Percentiles rank a stretch among this genome's conserved stretches.
These are phyloP conservation scores for Dendrolimus pini DNA, from an alignment of 2,888 invertebrate genomes.

Conservation along the genomic window DNA sequence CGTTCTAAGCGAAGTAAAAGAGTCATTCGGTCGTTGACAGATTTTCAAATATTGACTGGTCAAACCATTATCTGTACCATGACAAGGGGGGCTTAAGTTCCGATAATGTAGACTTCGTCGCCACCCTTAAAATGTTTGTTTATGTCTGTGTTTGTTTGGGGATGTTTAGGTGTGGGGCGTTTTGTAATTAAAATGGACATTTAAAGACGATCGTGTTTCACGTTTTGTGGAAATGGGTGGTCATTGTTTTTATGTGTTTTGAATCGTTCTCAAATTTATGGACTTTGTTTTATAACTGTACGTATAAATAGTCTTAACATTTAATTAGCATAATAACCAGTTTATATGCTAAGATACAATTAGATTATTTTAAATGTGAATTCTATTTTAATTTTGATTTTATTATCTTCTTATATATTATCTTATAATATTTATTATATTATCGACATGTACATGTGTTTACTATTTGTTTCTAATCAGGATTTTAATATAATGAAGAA, in stretches of 20 bases:
- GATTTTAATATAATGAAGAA: too few relatives aligned
- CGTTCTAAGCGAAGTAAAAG: conserved; percentile 52
- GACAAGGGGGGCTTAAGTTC: conserved; percentile 41
- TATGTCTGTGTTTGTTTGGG: conserved; percentile 49
- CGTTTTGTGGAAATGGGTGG: conserved; percentile 5
- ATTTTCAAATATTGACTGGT: conserved; percentile 71
- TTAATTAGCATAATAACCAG: too few relatives aligned
- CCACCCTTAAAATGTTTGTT: conserved; percentile 56
- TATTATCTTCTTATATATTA: too few relatives aligned
- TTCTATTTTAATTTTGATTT: too few relatives aligned
- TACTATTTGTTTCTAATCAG: too few relatives aligned
- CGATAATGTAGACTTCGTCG: conserved; percentile 53
- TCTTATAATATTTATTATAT: too few relatives aligned
- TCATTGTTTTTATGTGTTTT: neutral
- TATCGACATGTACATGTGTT: too few relatives aligned
- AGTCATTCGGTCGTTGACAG: conserved; percentile 62
- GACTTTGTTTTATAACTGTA: too few relatives aligned
- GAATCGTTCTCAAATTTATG: neutral
- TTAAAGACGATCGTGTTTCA: conserved; percentile 24
- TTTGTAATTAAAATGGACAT: conserved; percentile 51
- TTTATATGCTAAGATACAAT: too few relatives aligned
- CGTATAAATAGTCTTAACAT: too few relatives aligned
- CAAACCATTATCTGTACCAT: conserved; percentile 61
- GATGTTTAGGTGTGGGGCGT: conserved; percentile 48
- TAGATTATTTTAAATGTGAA: too few relatives aligned